These are phyloP conservation scores for Cephus nigrinus DNA, from an alignment of 2,888 invertebrate species.

Conservation along the genomic window DNA sequence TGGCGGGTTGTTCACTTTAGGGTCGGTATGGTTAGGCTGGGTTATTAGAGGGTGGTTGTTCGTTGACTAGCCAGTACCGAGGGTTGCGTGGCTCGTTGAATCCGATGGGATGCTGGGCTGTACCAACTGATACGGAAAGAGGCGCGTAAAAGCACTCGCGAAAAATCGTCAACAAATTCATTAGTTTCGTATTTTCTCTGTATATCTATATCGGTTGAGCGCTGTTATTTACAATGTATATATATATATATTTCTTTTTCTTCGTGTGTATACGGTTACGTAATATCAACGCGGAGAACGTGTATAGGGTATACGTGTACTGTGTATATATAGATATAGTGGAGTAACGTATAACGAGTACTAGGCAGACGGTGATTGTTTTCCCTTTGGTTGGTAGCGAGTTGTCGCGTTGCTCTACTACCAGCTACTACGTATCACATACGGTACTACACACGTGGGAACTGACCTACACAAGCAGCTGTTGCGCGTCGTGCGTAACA, in stretches of 20 bases:
- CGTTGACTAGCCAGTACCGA: not conserved
- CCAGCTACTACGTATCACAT: not conserved
- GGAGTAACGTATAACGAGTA: not conserved
- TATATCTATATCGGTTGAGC: not conserved
- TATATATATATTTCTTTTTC: too few relatives aligned
- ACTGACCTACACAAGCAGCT: slow-evolving; percentile 41
- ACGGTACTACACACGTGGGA: slow-evolving; percentile 9
- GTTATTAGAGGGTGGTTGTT: not conserved
- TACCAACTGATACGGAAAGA: not conserved
- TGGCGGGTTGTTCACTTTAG: not conserved
- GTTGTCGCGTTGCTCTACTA: not conserved
- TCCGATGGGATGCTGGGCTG: not conserved
- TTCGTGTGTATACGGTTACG: too few relatives aligned
- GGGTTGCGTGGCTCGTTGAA: not conserved
- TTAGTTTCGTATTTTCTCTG: not conserved
- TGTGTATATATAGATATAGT: not conserved
- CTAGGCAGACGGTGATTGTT: not conserved
- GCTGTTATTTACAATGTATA: too few relatives aligned
- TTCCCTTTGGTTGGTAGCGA: not conserved
- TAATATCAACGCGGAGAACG: too few relatives aligned
- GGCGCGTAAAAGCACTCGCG: not conserved
- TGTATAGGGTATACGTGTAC: not conserved
- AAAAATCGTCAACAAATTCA: not conserved
- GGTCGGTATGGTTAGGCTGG: not conserved
- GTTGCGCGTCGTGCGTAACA: slow-evolving; percentile 3